Conservation (phyloP, 1,140 invertebrate genomes). For the Tachypleus tridentatus region DNA sequence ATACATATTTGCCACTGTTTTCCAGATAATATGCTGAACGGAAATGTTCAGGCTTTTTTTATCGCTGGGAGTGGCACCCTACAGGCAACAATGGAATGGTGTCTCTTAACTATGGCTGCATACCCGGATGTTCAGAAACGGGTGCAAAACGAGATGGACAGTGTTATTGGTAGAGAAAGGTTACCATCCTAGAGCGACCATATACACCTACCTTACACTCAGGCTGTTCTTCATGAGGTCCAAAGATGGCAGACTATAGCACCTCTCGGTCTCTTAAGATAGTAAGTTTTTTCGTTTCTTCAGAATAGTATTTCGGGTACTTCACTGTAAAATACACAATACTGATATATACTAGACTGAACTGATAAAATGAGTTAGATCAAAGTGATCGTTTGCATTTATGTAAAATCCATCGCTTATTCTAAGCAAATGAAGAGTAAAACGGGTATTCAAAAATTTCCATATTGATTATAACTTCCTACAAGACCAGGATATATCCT, state of each 20-base stretch:
- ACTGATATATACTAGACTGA: too few species aligned
- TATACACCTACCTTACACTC: slow-evolving; percentile 22
- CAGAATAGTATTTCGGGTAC: background rate
- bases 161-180: slow-evolving; percentile 19
- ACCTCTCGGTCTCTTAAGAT: slow-evolving; percentile 20
- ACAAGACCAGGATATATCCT: too few species aligned
- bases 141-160: slow-evolving; percentile 25
- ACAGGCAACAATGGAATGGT: slow-evolving; percentile 23
- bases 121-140: slow-evolving; percentile 23
- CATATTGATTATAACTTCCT: too few species aligned
- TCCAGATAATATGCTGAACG: slow-evolving; percentile 20
- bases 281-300: slow-evolving; percentile 4
- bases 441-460: too few species aligned
- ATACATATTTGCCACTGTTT: background rate
- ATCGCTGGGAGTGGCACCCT: slow-evolving; percentile 28
- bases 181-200: slow-evolving; percentile 20
- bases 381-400: too few species aligned
- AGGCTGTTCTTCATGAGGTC: slow-evolving; percentile 23
- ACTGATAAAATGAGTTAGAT: too few species aligned
- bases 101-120: slow-evolving; percentile 19
- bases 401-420: too few species aligned
- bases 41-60: slow-evolving; percentile 22
- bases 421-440: too few species aligned
- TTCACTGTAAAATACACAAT: too few species aligned
- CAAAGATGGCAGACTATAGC: slow-evolving; percentile 20